Evolutionary conservation across 1,140 invertebrate genomes (phyloP).

Genomic region (Anagrus nilaparvatae): DNA sequence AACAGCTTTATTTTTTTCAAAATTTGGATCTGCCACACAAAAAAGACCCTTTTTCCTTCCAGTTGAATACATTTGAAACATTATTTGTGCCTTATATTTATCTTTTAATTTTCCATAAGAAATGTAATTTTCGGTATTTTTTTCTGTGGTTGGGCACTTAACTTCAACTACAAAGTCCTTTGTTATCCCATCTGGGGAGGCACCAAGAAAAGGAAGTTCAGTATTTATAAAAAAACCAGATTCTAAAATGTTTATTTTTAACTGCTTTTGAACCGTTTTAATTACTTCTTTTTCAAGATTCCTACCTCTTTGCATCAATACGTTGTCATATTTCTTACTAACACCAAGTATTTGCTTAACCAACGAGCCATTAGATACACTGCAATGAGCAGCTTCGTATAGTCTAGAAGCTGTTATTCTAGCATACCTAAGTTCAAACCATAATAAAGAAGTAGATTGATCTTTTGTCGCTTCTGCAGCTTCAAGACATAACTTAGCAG

Average conservation of each 20-base stretch:
- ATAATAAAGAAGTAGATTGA: slow-evolving; percentile 18
- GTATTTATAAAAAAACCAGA: not conserved
- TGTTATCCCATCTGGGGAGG: slow-evolving; percentile 23
- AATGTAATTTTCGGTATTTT: slow-evolving; percentile 19
- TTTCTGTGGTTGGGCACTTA: slow-evolving; percentile 24
- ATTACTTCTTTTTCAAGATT: slow-evolving; percentile 9
- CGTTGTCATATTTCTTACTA: slow-evolving; percentile 13
- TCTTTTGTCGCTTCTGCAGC: slow-evolving; percentile 14
- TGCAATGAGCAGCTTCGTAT: slow-evolving; percentile 21
- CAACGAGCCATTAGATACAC: slow-evolving; percentile 19
- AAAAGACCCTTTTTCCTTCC: slow-evolving; percentile 20
- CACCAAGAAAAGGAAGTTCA: not conserved
- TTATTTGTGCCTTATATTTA: slow-evolving; percentile 24
- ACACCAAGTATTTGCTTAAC: slow-evolving; percentile 13
- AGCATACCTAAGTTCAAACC: slow-evolving; percentile 24
- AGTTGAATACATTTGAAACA: slow-evolving; percentile 26
- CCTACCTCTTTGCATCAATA: slow-evolving; percentile 17
- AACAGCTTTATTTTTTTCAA: slow-evolving; percentile 19
- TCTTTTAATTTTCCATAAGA: slow-evolving; percentile 15
- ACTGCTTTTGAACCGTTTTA: not conserved
- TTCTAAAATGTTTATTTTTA: not conserved
- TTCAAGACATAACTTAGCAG: slow-evolving; percentile 11
- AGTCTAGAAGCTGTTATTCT: slow-evolving; percentile 25
- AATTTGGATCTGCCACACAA: slow-evolving; percentile 20
- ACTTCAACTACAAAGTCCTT: slow-evolving; percentile 25